These are phyloP conservation scores for Limosa lapponica DNA, from an alignment of 2,797 vertebrate species.

Conservation along the genomic window DNA sequence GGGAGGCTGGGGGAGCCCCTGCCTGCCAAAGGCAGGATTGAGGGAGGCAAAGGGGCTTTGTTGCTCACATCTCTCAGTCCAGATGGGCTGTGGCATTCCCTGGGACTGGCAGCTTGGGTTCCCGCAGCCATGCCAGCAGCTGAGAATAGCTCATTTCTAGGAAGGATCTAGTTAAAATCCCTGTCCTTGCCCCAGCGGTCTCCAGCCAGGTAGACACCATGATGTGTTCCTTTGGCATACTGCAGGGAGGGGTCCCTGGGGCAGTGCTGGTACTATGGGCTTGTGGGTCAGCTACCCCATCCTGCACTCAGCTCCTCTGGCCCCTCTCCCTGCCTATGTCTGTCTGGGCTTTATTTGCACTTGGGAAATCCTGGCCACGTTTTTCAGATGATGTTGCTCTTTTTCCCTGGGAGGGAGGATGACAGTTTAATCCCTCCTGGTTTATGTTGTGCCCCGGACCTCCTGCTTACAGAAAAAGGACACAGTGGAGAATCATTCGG, in stretches of 20 bases:
- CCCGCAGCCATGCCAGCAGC: background rate
- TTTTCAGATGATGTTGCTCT: background rate
- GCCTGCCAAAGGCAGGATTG: background rate
- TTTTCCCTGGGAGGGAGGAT: background rate
- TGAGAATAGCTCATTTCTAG: background rate
- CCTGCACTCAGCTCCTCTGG: background rate
- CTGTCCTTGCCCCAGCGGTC: background rate
- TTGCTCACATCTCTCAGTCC: background rate
- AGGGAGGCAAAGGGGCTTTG: background rate
- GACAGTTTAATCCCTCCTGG: background rate
- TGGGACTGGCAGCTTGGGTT: background rate
- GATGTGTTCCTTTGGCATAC: background rate
- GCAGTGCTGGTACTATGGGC: background rate
- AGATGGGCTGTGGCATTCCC: background rate
- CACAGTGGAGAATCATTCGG: background rate
- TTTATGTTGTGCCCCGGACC: background rate
- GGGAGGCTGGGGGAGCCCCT: background rate
- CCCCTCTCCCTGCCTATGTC: background rate
- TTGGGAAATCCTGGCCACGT: background rate
- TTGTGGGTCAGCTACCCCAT: rapidly evolving
- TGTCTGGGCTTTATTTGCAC: background rate
- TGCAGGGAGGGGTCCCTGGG: background rate
- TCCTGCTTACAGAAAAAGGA: background rate
- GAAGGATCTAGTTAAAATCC: background rate
- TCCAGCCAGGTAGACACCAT: rapidly evolving